Percentiles rank a stretch among this genome's conserved stretches.
Evolutionary conservation across 2,113 vertebrate genomes (phyloP).

Genomic region (Sylvilagus bachmani): DNA sequence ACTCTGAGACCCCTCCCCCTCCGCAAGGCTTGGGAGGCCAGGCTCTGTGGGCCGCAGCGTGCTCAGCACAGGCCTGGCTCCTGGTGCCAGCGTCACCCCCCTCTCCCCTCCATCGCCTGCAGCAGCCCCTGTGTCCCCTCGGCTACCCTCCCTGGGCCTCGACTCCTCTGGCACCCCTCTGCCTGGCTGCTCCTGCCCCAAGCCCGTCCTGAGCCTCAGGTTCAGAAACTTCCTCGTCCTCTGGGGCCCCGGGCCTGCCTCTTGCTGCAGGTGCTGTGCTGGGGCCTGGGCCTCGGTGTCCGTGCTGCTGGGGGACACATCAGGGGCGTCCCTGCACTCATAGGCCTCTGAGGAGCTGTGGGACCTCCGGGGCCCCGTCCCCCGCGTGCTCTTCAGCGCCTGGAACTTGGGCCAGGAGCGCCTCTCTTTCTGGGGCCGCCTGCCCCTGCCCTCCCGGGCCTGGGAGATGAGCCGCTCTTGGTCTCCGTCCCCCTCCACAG

Average conservation of each 20-base stretch:
- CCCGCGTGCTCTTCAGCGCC: constrained; percentile 81
- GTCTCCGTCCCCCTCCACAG: constrained; percentile 82
- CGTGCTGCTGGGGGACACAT: constrained; percentile 85
- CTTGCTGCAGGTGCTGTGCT: constrained; percentile 57
- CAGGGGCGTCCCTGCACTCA: constrained; percentile 65
- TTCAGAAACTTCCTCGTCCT: constrained; percentile 81
- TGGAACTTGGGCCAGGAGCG: constrained; percentile 91
- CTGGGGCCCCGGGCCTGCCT: constrained; percentile 72
- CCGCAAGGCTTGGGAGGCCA: accelerated
- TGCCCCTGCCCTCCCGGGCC: constrained; percentile 81
- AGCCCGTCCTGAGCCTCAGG: constrained; percentile 83
- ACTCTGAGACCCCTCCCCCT: accelerated
- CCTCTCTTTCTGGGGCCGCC: constrained; percentile 86
- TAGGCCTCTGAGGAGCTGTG: constrained; percentile 89
- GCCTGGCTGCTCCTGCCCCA: accelerated
- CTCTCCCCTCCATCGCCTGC: accelerated
- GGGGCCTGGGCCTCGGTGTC: constrained; percentile 84
- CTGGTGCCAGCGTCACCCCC: accelerated
- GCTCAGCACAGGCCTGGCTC: accelerated
- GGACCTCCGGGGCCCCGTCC: constrained; percentile 86
- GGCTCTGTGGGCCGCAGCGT: accelerated
- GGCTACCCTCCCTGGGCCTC: accelerated
- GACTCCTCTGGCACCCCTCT: background rate
- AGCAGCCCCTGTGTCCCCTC: accelerated
- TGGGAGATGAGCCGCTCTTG: constrained; percentile 83